These are phyloP conservation scores for Romanogobio albipinnatus DNA, from an alignment of 2,113 vertebrate species.

Conservation along the genomic window DNA sequence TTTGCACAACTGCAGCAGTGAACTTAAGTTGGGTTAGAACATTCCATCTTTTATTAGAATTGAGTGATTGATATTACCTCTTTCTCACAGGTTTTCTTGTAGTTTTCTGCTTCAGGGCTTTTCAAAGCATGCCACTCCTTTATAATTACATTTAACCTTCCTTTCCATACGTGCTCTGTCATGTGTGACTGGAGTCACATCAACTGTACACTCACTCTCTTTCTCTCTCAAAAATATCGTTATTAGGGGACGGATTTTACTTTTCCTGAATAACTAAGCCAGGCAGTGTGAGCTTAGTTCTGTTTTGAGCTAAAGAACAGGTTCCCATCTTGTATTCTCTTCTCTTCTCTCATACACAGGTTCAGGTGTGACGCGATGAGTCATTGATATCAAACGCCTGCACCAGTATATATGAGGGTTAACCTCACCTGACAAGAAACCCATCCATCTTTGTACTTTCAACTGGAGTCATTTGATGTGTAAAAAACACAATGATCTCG, in stretches of 20 bases:
- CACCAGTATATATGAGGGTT: background rate
- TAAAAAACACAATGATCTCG: conserved; percentile 56
- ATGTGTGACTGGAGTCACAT: background rate
- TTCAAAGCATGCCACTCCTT: background rate
- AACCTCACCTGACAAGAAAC: background rate
- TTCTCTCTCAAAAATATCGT: background rate
- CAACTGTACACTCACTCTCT: background rate
- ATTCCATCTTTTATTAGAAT: conserved; percentile 24
- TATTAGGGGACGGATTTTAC: background rate
- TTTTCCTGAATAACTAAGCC: background rate
- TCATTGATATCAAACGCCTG: conserved; percentile 7
- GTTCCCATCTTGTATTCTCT: background rate
- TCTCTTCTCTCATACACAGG: background rate
- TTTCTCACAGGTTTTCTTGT: background rate
- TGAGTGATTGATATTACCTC: background rate
- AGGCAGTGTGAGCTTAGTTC: background rate
- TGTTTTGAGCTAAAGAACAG: background rate
- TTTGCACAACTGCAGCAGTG: background rate
- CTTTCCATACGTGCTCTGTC: background rate
- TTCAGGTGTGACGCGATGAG: conserved; percentile 14
- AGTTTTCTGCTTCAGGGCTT: conserved; percentile 9
- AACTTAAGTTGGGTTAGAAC: background rate
- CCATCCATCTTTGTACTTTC: background rate
- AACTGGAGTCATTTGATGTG: conserved; percentile 37
- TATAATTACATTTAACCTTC: background rate